A percentile compares a stretch with the other conserved stretches of the same genome.
Evolutionary conservation across 2,888 invertebrate species (phyloP).

Genomic region (Agapostemon virescens): DNA sequence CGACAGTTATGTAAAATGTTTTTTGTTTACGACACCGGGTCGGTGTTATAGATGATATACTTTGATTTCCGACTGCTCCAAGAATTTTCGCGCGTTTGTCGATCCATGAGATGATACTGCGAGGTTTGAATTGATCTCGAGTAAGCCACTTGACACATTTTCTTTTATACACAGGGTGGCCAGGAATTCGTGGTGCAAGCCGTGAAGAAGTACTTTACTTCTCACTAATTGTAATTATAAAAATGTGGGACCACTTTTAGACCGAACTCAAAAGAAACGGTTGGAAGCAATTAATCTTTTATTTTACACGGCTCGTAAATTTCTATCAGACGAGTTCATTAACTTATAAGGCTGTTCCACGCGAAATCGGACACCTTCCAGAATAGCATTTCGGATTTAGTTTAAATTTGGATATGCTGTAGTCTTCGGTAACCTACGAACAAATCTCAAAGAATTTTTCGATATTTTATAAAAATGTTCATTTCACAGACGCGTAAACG

Average conservation of each 20-base stretch:
- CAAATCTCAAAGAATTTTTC: no score
- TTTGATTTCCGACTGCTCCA: background rate
- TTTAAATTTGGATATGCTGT: no score
- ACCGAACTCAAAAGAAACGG: background rate
- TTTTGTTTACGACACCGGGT: background rate
- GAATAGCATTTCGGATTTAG: no score
- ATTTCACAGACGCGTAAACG: no score
- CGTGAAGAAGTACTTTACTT: background rate
- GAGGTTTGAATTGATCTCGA: background rate
- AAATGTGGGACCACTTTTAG: background rate
- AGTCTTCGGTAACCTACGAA: no score
- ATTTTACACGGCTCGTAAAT: background rate
- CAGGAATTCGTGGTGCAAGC: conserved; percentile 1
- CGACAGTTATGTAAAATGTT: background rate
- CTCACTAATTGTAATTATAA: conserved; percentile 6
- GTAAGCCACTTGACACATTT: conserved; percentile 8
- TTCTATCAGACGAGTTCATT: background rate
- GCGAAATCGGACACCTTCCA: no score
- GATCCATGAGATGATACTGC: conserved; percentile 11
- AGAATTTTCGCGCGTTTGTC: conserved; percentile 14
- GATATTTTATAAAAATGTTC: no score
- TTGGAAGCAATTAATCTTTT: background rate
- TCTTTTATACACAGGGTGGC: conserved; percentile 5
- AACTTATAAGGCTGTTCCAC: no score
- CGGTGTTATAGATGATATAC: conserved; percentile 2